These are phyloP conservation scores for Rotaria sp. DNA, from an alignment of 2,888 invertebrate genomes.

Conservation along the genomic window DNA sequence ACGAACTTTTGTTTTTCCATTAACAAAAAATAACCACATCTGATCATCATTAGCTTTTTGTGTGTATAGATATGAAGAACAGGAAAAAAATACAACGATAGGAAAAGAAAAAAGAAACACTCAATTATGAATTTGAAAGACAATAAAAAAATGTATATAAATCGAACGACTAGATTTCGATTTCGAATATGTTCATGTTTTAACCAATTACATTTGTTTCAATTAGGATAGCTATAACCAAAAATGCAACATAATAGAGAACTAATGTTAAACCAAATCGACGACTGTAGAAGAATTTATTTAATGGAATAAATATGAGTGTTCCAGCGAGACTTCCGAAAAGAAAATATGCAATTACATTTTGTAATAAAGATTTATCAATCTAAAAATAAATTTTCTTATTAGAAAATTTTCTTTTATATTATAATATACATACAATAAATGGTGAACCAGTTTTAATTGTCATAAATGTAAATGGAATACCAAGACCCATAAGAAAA, in stretches of 20 bases:
- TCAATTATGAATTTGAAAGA: background rate
- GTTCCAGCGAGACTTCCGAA: conserved; percentile 32
- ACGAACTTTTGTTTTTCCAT: no score
- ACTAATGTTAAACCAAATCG: conserved; percentile 31
- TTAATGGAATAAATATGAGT: conserved; percentile 38
- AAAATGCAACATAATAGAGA: conserved; percentile 29
- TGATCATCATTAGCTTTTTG: background rate
- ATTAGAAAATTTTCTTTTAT: background rate
- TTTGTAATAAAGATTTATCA: conserved; percentile 31
- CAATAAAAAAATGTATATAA: background rate
- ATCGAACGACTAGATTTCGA: background rate
- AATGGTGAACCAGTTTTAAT: conserved; percentile 24
- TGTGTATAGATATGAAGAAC: background rate
- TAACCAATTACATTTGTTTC: conserved; percentile 34
- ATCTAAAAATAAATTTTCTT: conserved; percentile 13
- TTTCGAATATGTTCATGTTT: background rate
- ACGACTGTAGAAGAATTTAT: conserved; percentile 34
- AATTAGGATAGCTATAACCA: conserved; percentile 34
- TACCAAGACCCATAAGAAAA: conserved; percentile 52
- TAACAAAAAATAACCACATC: background rate
- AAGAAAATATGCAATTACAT: conserved; percentile 35
- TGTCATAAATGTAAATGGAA: conserved; percentile 50
- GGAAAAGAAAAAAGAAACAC: background rate
- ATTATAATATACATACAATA: background rate
- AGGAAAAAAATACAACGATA: background rate